Percentiles rank a stretch among this genome's conserved stretches.
Conservation (phyloP, 2,113 vertebrate genomes). For the Rattus norvegicus region DNA sequence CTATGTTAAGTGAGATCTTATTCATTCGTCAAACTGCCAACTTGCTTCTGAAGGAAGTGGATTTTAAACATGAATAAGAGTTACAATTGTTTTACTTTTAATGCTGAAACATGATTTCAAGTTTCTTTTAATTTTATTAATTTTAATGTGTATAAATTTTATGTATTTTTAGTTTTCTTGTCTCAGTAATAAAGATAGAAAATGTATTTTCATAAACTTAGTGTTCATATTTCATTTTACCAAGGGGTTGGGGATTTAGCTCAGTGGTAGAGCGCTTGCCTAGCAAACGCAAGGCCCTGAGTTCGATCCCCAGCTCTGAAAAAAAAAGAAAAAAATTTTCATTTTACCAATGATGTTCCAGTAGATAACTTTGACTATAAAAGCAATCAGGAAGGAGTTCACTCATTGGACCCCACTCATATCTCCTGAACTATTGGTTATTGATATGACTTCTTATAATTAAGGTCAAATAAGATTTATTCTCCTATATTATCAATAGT, state of each 20-base stretch:
- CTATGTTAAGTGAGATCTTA: background rate
- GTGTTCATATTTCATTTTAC: background rate
- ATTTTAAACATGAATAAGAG: background rate
- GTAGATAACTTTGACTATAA: background rate
- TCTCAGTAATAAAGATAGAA: background rate
- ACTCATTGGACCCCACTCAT: background rate
- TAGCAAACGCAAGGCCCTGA: too few relatives aligned
- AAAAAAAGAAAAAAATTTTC: too few relatives aligned
- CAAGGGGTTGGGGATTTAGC: too few relatives aligned
- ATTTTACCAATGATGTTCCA: background rate
- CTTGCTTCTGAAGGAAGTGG: too few relatives aligned
- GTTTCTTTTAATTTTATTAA: background rate
- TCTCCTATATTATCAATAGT: background rate
- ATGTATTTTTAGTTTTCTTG: background rate
- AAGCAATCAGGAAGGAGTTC: background rate
- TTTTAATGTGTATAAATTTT: background rate
- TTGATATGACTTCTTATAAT: background rate
- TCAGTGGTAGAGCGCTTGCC: too few relatives aligned
- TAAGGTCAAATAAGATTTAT: background rate
- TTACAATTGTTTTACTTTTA: background rate
- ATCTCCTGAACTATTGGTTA: background rate
- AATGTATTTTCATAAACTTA: too few relatives aligned
- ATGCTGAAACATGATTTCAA: background rate
- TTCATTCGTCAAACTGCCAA: background rate
- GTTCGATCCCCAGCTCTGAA: too few relatives aligned